A percentile compares a stretch with the other conserved stretches of the same genome.
These are phyloP conservation scores for Homalodisca vitripennis DNA, from an alignment of 1,140 invertebrate species.

Conservation along the genomic window DNA sequence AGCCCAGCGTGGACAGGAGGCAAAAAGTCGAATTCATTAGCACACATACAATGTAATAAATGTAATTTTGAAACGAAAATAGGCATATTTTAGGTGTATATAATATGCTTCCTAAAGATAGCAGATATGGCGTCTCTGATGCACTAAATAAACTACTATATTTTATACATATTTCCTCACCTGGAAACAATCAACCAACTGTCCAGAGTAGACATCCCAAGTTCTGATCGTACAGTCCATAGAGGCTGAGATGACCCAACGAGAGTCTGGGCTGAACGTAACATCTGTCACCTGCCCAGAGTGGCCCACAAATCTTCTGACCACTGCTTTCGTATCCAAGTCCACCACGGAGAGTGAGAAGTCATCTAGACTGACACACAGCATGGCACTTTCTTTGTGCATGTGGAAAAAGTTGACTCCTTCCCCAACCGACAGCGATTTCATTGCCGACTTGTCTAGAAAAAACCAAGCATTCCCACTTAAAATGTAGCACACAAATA, in stretches of 20 bases:
- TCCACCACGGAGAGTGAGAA: conserved; percentile 80
- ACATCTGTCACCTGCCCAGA: conserved; percentile 76
- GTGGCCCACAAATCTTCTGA: conserved; percentile 83
- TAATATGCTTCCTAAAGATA: too few relatives aligned
- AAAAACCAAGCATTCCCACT: conserved; percentile 12
- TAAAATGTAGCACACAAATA: background rate
- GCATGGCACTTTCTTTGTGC: conserved; percentile 78
- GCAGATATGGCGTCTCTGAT: too few relatives aligned
- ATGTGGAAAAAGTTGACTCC: conserved; percentile 61
- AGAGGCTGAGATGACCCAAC: conserved; percentile 85
- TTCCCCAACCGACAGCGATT: conserved; percentile 36
- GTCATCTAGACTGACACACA: conserved; percentile 83
- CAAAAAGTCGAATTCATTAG: too few relatives aligned
- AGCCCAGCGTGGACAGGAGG: too few relatives aligned
- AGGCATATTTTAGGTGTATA: too few relatives aligned
- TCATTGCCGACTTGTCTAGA: conserved; percentile 36
- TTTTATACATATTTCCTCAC: too few relatives aligned
- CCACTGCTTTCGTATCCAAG: conserved; percentile 71
- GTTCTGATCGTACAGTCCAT: conserved; percentile 86
- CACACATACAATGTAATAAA: too few relatives aligned
- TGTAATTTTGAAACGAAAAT: too few relatives aligned
- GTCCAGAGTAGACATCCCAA: conserved; percentile 87
- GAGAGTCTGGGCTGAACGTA: conserved; percentile 82
- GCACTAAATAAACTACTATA: too few relatives aligned
- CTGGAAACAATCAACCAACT: conserved; percentile 72